phyloP scores from a whole-genome alignment of 2,113 vertebrate species.

The Oriolus oriolus region DNA sequence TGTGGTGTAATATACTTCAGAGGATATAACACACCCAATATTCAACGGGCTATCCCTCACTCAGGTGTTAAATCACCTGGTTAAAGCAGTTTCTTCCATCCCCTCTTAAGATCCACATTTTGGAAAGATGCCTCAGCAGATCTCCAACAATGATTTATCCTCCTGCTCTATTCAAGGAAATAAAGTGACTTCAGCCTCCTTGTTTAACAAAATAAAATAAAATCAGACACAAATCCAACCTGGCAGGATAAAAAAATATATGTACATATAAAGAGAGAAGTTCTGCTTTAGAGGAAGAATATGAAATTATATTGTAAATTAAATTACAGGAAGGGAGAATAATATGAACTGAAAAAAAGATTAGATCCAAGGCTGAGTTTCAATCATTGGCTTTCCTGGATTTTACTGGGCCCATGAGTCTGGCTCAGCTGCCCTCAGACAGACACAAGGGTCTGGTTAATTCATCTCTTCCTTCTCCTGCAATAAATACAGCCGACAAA shows the following conservation, averaged over 20 bases:
- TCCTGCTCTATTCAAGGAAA: conserved; percentile 47
- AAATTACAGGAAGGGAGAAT: conserved; percentile 34
- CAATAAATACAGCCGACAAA: neutral
- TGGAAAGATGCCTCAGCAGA: conserved; percentile 49
- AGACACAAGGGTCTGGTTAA: neutral
- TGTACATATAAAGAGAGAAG: conserved; percentile 55
- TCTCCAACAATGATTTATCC: conserved; percentile 53
- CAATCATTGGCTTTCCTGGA: neutral
- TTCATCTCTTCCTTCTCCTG: neutral
- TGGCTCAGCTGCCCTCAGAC: neutral
- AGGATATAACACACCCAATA: neutral
- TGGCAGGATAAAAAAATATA: conserved; percentile 50
- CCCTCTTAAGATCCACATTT: neutral
- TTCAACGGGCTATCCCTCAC: neutral
- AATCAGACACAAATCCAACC: conserved; percentile 37
- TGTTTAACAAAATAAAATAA: conserved; percentile 64
- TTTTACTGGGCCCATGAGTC: neutral
- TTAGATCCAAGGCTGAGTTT: conserved; percentile 36
- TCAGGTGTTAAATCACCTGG: conserved; percentile 46
- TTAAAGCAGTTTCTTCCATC: conserved; percentile 37
- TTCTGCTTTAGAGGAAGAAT: conserved; percentile 59
- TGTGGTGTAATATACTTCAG: neutral
- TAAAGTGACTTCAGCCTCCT: conserved; percentile 32
- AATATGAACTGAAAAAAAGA: conserved; percentile 49
- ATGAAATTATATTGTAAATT: conserved; percentile 65